These are phyloP conservation scores for Fissipunctia ypsillon DNA, from an alignment of 2,888 invertebrate genomes.

Conservation along the genomic window DNA sequence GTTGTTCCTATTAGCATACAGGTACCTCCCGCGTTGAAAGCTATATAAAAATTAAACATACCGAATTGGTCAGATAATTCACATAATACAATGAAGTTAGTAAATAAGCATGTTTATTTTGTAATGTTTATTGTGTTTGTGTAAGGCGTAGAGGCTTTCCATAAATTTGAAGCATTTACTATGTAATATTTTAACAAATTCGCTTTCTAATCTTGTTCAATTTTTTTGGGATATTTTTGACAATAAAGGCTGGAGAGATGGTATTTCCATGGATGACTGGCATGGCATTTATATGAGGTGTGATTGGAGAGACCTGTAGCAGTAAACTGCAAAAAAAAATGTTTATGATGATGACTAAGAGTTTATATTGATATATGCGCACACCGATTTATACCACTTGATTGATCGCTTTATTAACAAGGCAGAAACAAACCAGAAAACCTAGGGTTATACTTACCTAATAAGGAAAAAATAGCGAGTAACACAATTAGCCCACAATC, in stretches of 20 bases:
- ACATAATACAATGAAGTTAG: not conserved
- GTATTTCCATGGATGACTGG: not conserved
- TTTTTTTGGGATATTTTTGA: too few relatives aligned
- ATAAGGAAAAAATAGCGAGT: constrained; percentile 36
- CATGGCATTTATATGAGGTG: too few relatives aligned
- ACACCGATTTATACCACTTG: not conserved
- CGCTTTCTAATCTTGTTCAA: too few relatives aligned
- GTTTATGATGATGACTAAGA: not conserved
- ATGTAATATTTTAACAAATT: not conserved
- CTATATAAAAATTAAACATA: not conserved
- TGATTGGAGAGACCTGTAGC: not conserved
- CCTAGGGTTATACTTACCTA: constrained; percentile 24
- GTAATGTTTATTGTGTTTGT: not conserved
- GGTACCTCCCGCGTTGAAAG: not conserved
- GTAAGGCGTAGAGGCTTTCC: not conserved
- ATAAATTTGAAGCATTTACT: constrained; percentile 9
- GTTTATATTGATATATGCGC: too few relatives aligned
- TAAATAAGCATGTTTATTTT: not conserved
- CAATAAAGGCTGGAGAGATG: not conserved
- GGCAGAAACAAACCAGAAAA: not conserved
- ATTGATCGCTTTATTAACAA: not conserved
- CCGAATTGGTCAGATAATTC: not conserved
- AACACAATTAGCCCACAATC: constrained; percentile 63
- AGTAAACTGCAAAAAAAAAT: not conserved
- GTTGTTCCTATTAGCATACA: not conserved